phyloP scores from a whole-genome alignment of 35 echinoderm and acorn worm species.

The Patiria miniata region DNA sequence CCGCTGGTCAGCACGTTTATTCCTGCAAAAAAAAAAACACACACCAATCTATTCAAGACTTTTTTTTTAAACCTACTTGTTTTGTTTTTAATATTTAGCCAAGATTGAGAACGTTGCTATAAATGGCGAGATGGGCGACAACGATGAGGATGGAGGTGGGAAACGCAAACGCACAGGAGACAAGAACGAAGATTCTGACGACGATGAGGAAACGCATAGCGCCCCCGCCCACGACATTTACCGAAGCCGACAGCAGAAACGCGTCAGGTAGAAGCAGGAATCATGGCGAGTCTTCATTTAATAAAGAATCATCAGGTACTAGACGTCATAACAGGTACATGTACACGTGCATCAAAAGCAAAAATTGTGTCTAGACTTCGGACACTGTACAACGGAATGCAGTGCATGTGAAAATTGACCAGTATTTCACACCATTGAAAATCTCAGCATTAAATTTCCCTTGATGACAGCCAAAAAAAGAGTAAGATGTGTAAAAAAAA shows the following conservation, averaged over 20 bases:
- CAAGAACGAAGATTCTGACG: slow-evolving; percentile 84
- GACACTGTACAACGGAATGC: too few species aligned
- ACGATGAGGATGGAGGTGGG: slow-evolving; percentile 21
- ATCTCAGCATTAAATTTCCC: too few species aligned
- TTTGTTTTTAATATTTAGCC: not conserved
- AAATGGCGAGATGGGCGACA: slow-evolving; percentile 34
- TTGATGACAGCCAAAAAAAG: too few species aligned
- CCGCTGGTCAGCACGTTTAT: too few species aligned
- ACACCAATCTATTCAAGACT: too few species aligned
- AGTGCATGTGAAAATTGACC: too few species aligned
- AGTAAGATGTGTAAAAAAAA: too few species aligned
- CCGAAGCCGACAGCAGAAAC: slow-evolving; percentile 89
- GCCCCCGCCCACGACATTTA: slow-evolving; percentile 95
- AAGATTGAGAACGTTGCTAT: not conserved
- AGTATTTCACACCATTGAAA: too few species aligned
- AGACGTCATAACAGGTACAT: not conserved
- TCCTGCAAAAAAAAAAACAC: too few species aligned
- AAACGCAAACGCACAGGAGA: slow-evolving; percentile 57
- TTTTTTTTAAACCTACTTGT: too few species aligned
- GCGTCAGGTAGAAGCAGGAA: slow-evolving; percentile 67
- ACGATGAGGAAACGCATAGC: slow-evolving; percentile 64
- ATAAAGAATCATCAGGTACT: not conserved
- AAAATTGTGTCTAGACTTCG: too few species aligned
- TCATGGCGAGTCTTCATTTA: not conserved
- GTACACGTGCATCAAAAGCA: too few species aligned